Conservation (phyloP, 2,113 vertebrate genomes). For the Osmerus eperlanus region DNA sequence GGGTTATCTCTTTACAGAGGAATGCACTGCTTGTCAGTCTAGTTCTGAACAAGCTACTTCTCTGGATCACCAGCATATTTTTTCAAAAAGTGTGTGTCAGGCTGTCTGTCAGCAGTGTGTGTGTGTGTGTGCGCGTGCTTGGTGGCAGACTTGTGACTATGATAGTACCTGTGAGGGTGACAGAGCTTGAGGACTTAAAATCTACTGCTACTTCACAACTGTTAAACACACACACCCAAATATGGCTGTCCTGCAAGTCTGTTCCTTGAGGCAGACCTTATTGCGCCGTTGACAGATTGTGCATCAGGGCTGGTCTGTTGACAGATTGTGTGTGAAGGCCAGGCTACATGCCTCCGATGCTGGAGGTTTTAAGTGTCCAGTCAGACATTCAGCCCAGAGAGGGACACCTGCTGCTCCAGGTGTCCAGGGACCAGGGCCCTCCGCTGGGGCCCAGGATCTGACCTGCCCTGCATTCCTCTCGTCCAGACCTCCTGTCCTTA, state of each 20-base stretch:
- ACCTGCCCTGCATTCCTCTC: conserved; percentile 25
- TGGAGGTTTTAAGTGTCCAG: conserved; percentile 53
- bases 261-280: conserved; percentile 31
- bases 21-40: conserved; percentile 58
- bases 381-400: conserved; percentile 52
- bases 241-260: conserved; percentile 37
- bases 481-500: conserved; percentile 31
- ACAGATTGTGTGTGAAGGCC: conserved; percentile 52
- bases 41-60: conserved; percentile 25
- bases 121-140: not conserved
- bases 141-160: not conserved
- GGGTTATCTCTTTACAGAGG: conserved; percentile 61
- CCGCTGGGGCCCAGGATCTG: conserved; percentile 59
- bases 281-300: conserved; percentile 55
- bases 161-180: not conserved
- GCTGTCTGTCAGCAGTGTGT: conserved; percentile 10
- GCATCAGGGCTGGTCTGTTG: conserved; percentile 51
- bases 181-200: not conserved
- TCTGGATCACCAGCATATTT: conserved; percentile 38
- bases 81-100: conserved; percentile 20
- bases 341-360: conserved; percentile 19
- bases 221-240: conserved; percentile 33
- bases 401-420: conserved; percentile 68
- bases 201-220: no score
- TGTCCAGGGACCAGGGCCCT: conserved; percentile 51